A percentile compares a stretch with the other conserved stretches of the same genome.
Evolutionary conservation across 2,113 vertebrate species (phyloP).

Genomic region (Macquaria australasica): DNA sequence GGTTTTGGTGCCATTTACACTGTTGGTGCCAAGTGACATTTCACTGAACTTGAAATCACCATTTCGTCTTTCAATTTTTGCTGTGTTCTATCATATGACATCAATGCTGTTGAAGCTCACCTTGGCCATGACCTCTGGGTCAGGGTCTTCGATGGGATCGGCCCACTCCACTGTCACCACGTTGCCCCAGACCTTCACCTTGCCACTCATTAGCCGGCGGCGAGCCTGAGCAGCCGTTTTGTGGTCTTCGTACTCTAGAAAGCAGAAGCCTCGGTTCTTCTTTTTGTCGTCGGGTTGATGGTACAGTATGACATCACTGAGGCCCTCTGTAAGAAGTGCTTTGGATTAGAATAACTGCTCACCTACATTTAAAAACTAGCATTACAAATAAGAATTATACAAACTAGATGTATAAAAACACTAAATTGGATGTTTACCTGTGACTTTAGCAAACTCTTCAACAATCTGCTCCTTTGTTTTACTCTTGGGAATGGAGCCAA

Average conservation of each 20-base stretch:
- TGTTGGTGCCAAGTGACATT: not conserved
- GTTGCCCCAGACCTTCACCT: slow-evolving; percentile 99
- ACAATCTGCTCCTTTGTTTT: slow-evolving; percentile 99
- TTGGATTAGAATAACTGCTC: not conserved
- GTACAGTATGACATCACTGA: slow-evolving; percentile 98
- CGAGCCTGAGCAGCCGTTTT: slow-evolving; percentile 98
- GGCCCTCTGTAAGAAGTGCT: slow-evolving; percentile 88
- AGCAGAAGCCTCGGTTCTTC: slow-evolving; percentile 98
- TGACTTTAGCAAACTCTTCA: slow-evolving; percentile 98
- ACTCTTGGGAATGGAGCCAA: slow-evolving; percentile 99
- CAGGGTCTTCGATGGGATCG: slow-evolving; percentile 98
- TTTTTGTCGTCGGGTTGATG: slow-evolving; percentile 98
- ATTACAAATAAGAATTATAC: too few relatives aligned
- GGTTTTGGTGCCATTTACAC: too few relatives aligned
- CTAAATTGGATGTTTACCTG: slow-evolving; percentile 84
- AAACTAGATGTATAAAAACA: not conserved
- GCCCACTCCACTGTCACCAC: slow-evolving; percentile 99
- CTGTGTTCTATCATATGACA: not conserved
- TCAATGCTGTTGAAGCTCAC: slow-evolving; percentile 70
- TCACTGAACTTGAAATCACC: not conserved
- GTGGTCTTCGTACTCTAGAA: slow-evolving; percentile 99
- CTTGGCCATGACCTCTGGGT: slow-evolving; percentile 99
- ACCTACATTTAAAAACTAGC: too few relatives aligned
- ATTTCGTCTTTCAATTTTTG: too few relatives aligned
- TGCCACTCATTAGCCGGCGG: slow-evolving; percentile 97